Percentiles rank a stretch among this genome's conserved stretches.
phyloP scores from a whole-genome alignment of 2,113 vertebrate species.

The Strix aluco region DNA sequence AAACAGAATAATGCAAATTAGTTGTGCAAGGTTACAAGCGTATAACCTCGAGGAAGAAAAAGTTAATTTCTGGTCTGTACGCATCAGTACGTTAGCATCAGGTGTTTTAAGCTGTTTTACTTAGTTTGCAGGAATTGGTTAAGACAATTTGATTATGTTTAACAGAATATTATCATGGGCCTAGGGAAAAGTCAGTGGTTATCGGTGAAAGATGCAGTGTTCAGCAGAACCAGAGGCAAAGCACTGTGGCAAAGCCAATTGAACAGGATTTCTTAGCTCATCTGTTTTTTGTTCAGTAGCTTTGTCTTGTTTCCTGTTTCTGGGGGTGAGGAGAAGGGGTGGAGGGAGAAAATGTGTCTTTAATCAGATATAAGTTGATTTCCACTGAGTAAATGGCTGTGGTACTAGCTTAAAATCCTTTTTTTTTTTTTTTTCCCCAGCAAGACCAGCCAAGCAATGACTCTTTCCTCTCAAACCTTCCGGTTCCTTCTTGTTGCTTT shows the following conservation, averaged over 20 bases:
- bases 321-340: background rate
- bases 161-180: background rate
- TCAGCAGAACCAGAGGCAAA: constrained; percentile 15
- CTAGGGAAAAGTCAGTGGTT: background rate
- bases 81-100: background rate
- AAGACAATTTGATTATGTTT: background rate
- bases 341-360: background rate
- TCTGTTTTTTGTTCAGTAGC: constrained; percentile 13
- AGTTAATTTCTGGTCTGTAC: background rate
- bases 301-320: constrained; percentile 15
- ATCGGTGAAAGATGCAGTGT: background rate
- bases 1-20: background rate
- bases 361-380: background rate
- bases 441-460: background rate
- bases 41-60: background rate
- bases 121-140: background rate
- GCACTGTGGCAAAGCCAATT: background rate
- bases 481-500: background rate
- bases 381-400: background rate
- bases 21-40: background rate
- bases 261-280: constrained; percentile 24
- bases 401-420: background rate
- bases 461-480: background rate
- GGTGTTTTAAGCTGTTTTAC: background rate
- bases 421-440: background rate